phyloP scores from a whole-genome alignment of 2,797 vertebrate species.

The Microctenopoma steveboyesi region DNA sequence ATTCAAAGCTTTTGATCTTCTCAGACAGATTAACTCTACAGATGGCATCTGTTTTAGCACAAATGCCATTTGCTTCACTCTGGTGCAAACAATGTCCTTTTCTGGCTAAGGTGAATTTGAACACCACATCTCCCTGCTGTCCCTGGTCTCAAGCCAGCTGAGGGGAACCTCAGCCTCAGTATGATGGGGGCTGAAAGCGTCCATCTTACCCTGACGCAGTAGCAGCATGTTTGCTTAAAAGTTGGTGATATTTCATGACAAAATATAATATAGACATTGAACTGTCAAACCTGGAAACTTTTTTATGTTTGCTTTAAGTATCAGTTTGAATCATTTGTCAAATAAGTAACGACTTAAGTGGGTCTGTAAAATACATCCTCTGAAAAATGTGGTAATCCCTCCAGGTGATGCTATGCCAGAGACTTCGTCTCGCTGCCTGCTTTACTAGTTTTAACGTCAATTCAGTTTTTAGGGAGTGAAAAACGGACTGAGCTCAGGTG shows the following conservation, averaged over 20 bases:
- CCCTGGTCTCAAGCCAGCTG: conserved; percentile 44
- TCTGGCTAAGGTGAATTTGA: conserved; percentile 66
- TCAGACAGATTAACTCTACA: conserved; percentile 2
- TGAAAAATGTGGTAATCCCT: conserved; percentile 29
- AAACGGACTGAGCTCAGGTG: conserved; percentile 39
- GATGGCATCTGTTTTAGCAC: conserved; percentile 11
- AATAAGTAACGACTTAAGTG: not conserved
- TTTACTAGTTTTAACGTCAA: conserved; percentile 27
- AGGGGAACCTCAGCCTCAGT: conserved; percentile 47
- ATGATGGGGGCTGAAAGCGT: conserved; percentile 34
- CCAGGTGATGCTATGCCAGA: conserved; percentile 23
- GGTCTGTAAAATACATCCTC: conserved; percentile 4
- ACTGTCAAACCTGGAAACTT: not conserved
- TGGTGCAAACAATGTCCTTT: conserved; percentile 59
- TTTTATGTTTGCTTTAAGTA: not conserved
- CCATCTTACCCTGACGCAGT: conserved; percentile 15
- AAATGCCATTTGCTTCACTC: conserved; percentile 39
- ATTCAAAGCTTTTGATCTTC: conserved; percentile 6
- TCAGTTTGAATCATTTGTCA: not conserved
- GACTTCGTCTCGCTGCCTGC: conserved; percentile 13
- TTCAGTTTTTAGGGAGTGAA: conserved; percentile 25
- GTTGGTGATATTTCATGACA: not conserved
- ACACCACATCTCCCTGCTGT: conserved; percentile 65
- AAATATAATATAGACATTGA: not conserved
- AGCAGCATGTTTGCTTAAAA: conserved; percentile 17